phyloP scores from a whole-genome alignment of 1,140 invertebrate genomes.

The Oedothorax gibbosus region DNA sequence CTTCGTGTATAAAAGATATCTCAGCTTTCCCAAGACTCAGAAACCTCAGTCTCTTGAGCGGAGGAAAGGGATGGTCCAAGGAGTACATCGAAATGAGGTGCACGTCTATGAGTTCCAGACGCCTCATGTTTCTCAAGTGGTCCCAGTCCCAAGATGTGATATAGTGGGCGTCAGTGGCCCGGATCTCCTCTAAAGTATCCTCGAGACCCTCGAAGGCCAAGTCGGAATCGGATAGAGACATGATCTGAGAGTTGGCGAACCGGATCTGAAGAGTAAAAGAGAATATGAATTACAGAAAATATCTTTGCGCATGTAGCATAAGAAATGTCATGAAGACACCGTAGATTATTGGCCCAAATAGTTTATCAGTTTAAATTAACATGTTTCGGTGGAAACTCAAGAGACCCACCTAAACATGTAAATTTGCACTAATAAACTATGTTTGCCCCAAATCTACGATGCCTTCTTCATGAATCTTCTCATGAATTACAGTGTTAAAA shows the following conservation, averaged over 20 bases:
- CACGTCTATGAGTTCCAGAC: conserved; percentile 2
- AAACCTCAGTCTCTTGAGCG: neutral
- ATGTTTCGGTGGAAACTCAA: neutral
- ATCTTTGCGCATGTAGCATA: too few species aligned
- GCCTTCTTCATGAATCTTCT: too few species aligned
- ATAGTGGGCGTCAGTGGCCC: neutral
- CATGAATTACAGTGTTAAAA: too few species aligned
- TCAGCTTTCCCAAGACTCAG: conserved; percentile 6
- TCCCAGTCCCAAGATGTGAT: conserved; percentile 37
- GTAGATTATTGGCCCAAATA: too few species aligned
- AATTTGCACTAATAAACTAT: too few species aligned
- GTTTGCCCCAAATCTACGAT: too few species aligned
- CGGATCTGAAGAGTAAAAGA: conserved; percentile 23
- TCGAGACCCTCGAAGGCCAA: conserved; percentile 36
- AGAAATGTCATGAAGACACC: too few species aligned
- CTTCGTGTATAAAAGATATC: conserved; percentile 12
- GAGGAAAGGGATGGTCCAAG: conserved; percentile 10
- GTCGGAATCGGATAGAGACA: conserved; percentile 17
- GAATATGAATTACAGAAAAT: too few species aligned
- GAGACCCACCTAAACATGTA: neutral
- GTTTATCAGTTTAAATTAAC: neutral
- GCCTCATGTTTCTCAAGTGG: conserved; percentile 1
- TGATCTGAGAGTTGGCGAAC: conserved; percentile 11
- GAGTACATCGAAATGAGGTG: conserved; percentile 7
- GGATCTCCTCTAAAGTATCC: conserved; percentile 19